Percentiles rank a stretch among this genome's conserved stretches.
Evolutionary conservation across 2,888 invertebrate species (phyloP).

Genomic region (Gastracanthus pulcherrimus): DNA sequence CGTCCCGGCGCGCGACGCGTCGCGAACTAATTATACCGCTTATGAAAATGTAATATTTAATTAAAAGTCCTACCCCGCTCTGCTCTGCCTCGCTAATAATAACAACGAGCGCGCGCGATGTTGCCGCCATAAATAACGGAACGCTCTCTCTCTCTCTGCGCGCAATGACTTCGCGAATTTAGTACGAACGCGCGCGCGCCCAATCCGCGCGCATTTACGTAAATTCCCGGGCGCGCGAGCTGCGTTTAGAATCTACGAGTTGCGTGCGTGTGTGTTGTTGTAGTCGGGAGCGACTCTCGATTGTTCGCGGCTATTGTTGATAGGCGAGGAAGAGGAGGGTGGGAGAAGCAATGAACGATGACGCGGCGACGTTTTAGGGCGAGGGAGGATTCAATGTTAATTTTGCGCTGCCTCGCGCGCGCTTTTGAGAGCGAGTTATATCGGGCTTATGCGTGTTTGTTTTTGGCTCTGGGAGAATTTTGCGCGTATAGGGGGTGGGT

Average conservation of each 20-base stretch:
- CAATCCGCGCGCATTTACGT: slow-evolving; percentile 27
- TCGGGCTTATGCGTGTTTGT: no score
- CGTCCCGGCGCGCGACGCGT: slow-evolving; percentile 43
- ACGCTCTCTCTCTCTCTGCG: neutral
- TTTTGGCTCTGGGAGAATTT: no score
- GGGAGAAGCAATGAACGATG: slow-evolving; percentile 16
- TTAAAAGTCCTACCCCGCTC: slow-evolving; percentile 48
- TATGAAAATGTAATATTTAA: slow-evolving; percentile 59
- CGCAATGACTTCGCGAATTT: slow-evolving; percentile 49
- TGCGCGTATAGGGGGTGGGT: no score
- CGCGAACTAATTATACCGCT: slow-evolving; percentile 53
- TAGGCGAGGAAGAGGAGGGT: neutral
- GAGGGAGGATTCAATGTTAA: neutral
- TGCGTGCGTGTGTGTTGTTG: neutral
- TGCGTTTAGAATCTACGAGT: slow-evolving; percentile 37
- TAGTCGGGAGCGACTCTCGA: slow-evolving; percentile 11
- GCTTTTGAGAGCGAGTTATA: neutral
- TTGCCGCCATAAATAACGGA: slow-evolving; percentile 44
- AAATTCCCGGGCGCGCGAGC: slow-evolving; percentile 39
- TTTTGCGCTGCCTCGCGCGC: neutral
- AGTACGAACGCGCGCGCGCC: slow-evolving; percentile 7
- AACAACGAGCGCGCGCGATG: neutral
- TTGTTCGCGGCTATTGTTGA: slow-evolving; percentile 32
- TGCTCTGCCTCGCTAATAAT: slow-evolving; percentile 1
- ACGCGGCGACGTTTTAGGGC: neutral